Base-by-base conservation (phyloP, 2,113 vertebrate genomes). In the Sarotherodon lohbergeri region DNA sequence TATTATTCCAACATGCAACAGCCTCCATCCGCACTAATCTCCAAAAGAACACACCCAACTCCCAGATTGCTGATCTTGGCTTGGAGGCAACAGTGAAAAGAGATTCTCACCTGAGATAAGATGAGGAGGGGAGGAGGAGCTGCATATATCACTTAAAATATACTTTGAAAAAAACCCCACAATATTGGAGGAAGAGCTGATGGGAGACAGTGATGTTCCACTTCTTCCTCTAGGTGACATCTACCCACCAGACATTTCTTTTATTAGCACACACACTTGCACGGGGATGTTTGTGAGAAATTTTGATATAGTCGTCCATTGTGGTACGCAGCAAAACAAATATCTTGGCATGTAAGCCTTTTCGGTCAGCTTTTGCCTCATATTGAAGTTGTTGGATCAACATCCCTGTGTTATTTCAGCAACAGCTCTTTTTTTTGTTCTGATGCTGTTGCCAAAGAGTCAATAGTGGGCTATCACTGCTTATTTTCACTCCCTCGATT, bases 71-170 rank as follows among this genome's bases (percentile, higher is more conserved):
- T 93, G 93, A 95, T 95, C 95, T 95, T 92, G 59, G 93, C 96
- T 91, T 2, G 52, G 82, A 93, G 95, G 94, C 93, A 90, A 86
- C 39, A 34, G 86, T 71, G 92, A 88, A 93, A 92, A 90, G 86
- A 92, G 96, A 96, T 96, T 91, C 89, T 96, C 93, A 96, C 95
- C 96, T 96, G 95, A 95, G 95, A 96, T 96, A 94, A 89, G 90
- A 85, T 76, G 87, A 93, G 91, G 88, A 91, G 83, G 89, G 90
- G 50, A 89, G 34, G 73, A 81, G 85, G 63, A 68, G 85, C 84
- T 86, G 90, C 89, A 90, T 90, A 85, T 84, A 85, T 87, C 90
- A 89, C 88, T 86, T 87, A 80, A 87, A 94, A 93, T 92, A 68
- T 82, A 89, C 66, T 88, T 81, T 71, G n/a, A 32, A 76, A 76